Percentiles rank a stretch among this genome's conserved stretches.
These are phyloP conservation scores for Brachystomella parvula DNA, from an alignment of 1,140 invertebrate species.

Conservation along the genomic window DNA sequence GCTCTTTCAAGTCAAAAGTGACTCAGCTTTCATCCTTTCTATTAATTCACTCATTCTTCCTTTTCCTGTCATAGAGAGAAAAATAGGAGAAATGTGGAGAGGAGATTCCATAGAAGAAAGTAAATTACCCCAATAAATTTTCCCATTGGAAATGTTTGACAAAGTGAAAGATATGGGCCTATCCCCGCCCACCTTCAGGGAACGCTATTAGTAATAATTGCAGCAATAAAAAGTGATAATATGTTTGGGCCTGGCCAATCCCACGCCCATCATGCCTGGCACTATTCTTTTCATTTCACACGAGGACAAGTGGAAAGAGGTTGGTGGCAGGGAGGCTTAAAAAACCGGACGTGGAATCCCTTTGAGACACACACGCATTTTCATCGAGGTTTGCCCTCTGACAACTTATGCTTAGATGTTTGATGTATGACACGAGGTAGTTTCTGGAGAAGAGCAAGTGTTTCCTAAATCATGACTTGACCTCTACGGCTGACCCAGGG, in stretches of 20 bases:
- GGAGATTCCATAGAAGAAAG: background rate
- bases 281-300: background rate
- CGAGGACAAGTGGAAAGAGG: background rate
- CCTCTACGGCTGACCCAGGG: constrained; percentile 20
- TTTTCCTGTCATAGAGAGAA: no score
- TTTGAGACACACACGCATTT: constrained; percentile 17
- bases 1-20: no score
- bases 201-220: background rate
- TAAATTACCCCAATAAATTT: constrained; percentile 5
- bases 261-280: background rate
- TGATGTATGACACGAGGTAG: constrained; percentile 27
- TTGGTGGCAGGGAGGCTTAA: no score
- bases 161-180: background rate
- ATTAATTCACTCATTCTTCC: no score
- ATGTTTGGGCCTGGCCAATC: background rate
- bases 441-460: constrained; percentile 16
- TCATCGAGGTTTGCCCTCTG: constrained; percentile 28
- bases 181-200: background rate
- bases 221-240: constrained; percentile 4
- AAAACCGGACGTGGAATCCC: no score
- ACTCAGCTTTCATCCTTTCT: no score
- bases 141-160: background rate
- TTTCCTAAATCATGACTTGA: constrained; percentile 20
- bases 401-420: constrained; percentile 31
- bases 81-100: no score